Evolutionary conservation across 2,888 invertebrate genomes (phyloP).

Genomic region (Eutolmus rufibarbis): DNA sequence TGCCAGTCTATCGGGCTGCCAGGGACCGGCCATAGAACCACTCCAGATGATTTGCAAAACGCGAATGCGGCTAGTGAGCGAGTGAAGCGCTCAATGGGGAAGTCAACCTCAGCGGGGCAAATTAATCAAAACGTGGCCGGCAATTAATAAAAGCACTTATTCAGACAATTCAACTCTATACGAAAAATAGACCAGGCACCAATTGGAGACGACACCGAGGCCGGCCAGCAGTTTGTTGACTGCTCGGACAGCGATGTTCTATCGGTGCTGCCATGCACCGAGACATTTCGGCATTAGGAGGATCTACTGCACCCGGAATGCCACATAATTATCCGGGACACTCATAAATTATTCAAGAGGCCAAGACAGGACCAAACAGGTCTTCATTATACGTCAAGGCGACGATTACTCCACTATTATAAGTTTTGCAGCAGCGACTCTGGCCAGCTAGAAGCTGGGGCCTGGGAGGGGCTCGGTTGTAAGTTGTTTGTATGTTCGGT

Average conservation of each 20-base stretch:
- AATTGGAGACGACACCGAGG: neutral
- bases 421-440: neutral
- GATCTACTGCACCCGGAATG: neutral
- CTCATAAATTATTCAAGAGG: conserved; percentile 41
- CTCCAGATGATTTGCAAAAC: conserved; percentile 16
- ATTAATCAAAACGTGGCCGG: conserved; percentile 38
- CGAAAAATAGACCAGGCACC: conserved; percentile 16
- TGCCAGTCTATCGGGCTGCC: neutral
- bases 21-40: neutral
- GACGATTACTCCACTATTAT: conserved; percentile 18
- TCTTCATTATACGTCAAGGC: neutral
- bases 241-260: neutral
- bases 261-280: neutral
- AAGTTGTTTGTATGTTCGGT: conserved; percentile 7
- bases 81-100: conserved; percentile 2
- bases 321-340: conserved; percentile 16
- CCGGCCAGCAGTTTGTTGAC: neutral
- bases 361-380: neutral
- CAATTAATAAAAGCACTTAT: conserved; percentile 39
- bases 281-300: neutral
- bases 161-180: conserved; percentile 1
- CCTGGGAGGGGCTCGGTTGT: neutral
- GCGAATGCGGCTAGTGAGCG: neutral
- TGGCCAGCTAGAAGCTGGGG: neutral
- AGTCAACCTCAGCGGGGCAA: neutral